Evolutionary conservation across 2,797 vertebrate species (phyloP).

Genomic region (Falco berigora): DNA sequence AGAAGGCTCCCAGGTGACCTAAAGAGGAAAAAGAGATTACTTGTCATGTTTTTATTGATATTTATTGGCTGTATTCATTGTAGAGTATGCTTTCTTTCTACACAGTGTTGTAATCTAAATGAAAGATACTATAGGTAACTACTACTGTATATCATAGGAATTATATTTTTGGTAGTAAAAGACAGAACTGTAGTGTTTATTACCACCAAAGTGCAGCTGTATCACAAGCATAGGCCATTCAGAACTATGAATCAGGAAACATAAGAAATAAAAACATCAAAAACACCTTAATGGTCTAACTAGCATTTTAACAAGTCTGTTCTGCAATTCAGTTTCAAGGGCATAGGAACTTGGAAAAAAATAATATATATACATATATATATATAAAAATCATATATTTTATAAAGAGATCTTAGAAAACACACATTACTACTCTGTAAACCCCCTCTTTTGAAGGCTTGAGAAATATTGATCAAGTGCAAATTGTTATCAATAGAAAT

Average conservation of each 20-base stretch:
- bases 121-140: neutral
- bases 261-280: neutral
- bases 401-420: neutral
- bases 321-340: neutral
- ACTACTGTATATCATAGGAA: neutral
- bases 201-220: neutral
- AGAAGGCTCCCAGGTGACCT: neutral
- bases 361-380: too few species aligned
- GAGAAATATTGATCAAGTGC: neutral
- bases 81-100: neutral
- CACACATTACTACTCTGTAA: neutral
- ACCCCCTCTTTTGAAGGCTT: neutral
- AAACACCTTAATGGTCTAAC: neutral
- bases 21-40: neutral
- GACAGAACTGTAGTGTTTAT: neutral
- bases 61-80: neutral
- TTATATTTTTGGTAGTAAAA: neutral
- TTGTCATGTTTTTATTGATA: neutral
- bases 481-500: neutral
- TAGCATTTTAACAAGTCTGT: neutral
- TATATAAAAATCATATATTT: too few species aligned
- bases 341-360: neutral
- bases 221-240: neutral
- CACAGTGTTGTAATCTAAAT: neutral
- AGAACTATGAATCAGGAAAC: neutral